Base-by-base conservation (phyloP, 2,888 invertebrate species). In the Andrena marginata region DNA sequence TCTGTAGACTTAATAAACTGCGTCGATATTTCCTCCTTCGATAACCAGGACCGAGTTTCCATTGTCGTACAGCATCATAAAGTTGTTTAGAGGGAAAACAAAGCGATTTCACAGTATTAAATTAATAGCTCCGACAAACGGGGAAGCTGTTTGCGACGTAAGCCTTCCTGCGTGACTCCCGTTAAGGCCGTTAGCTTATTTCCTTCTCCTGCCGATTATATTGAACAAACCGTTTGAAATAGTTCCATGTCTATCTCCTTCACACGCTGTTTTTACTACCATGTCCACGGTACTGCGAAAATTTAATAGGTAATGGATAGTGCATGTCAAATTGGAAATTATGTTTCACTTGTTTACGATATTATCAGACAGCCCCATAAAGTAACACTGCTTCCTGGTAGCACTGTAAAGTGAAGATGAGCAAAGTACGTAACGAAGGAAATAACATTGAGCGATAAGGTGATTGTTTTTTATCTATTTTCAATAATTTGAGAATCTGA, bases 161-260 rank as follows among this genome's bases (percentile, higher is more conserved):
- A 92, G 90, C 90, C 89, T 87, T 88, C 80, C 90, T 93, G 89
- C 93, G 93, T 93, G 93, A 92, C 92, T 92, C 90, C 87, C 88
- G 88, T 78, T 86, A 86, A 85, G 85, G 85, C 87, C 87, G 87
- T 84, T 89, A 89, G 92, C 92, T 93, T 92, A 92, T 90, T 92
- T 91, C 89, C 91, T 86, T 85, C 86, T 74, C 82, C 71, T 80
- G 82, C 87, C 91, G 91, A 91, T 92, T 90, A 89, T 85, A 85
- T 84, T 79, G 86, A 76, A 85, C 91, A 92, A 92, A 92, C 91
- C 87, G 79, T 87, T 85, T 84, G 86, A 84, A 88, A 90, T 85
- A 84, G 83, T 89, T 89, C 89, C 71, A 80, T 62, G 70, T 64
- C 56, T 31, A 51, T 13, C 7, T 13, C 16, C 20, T 6, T 67